A percentile compares a stretch with the other conserved stretches of the same genome.
Conservation (phyloP, 2,888 invertebrate species). For the Spatulosminthurus flaviceps region DNA sequence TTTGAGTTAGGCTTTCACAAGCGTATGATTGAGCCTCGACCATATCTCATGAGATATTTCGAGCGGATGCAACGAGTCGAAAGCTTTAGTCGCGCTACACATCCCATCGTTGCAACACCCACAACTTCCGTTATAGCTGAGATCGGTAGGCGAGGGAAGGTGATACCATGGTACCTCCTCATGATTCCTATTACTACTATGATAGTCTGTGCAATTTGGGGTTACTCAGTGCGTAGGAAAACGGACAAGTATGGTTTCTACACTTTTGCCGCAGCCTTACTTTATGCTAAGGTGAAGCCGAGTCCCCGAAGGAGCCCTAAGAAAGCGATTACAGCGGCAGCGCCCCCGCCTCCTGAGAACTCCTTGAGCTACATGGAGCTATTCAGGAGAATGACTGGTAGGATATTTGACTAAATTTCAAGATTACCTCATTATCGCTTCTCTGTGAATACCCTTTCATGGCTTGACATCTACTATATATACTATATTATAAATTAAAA, state of each 20-base stretch:
- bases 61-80: background rate
- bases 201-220: background rate
- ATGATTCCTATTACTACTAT: background rate
- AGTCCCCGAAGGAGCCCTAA: too few relatives aligned
- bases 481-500: too few relatives aligned
- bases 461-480: too few relatives aligned
- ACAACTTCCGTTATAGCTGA: background rate
- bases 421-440: too few relatives aligned
- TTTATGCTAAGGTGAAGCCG: background rate
- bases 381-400: too few relatives aligned
- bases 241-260: background rate
- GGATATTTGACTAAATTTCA: too few relatives aligned
- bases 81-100: background rate
- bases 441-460: too few relatives aligned
- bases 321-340: too few relatives aligned
- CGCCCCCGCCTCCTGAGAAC: too few relatives aligned
- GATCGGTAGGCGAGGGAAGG: background rate
- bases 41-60: background rate
- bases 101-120: background rate
- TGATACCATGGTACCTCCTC: background rate
- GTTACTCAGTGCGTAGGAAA: background rate
- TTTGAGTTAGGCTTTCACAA: slow-evolving; percentile 1
- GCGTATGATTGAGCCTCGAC: background rate
- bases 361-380: too few relatives aligned
- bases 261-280: background rate